Base-by-base conservation (phyloP, 2,113 vertebrate genomes). In the Microcebus griseorufus region DNA sequence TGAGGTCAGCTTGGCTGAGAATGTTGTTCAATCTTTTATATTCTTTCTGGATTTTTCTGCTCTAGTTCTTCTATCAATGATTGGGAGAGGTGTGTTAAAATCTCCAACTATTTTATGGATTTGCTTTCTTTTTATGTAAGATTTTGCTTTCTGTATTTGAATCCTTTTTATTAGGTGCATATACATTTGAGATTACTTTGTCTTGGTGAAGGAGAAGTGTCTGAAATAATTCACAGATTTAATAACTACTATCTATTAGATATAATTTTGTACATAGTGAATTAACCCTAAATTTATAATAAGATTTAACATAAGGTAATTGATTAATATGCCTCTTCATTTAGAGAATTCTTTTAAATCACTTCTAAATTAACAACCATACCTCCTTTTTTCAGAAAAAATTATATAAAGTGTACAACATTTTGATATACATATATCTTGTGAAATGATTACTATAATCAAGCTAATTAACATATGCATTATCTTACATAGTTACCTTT, bases 91-190 rank as follows among this genome's bases (percentile, higher is more conserved):
- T 94, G 10, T 88, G 32, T 92, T 92, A 83, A 88, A 92, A 88
- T 92, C n/a, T 88, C 34, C 13, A 91, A 32, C 27, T 70, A 6
- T 64, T 83, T 55, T 45, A 64, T 12, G 10, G 32, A 39, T 92
- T 79, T 83, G 42, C 12, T 62, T 88, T 79, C 39, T 42, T 72
- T 70, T 88, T 55, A 42, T 53, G 16, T 23, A 76, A 62, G 9
- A 62, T 82, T 94, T 88, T 72, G 78, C 45, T 78, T 92, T 69
- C 32, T 92, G 32, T 84, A 92, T 84, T 94, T 81, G 27, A 84
- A 34, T 83, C 14, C 10, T 64, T 78, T 83, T 92, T 94, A 64
- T 48, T 92, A 83, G 53, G 25, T 83, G 48, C 23, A 37, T 58
- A 55, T 92, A 78, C 32, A 64, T 76, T 88, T 88, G 45, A 37